Evolutionary conservation across 2,797 vertebrate genomes (phyloP), one percentile per base, ranked within the genome.

Genomic region (Ceryle rudis): DNA sequence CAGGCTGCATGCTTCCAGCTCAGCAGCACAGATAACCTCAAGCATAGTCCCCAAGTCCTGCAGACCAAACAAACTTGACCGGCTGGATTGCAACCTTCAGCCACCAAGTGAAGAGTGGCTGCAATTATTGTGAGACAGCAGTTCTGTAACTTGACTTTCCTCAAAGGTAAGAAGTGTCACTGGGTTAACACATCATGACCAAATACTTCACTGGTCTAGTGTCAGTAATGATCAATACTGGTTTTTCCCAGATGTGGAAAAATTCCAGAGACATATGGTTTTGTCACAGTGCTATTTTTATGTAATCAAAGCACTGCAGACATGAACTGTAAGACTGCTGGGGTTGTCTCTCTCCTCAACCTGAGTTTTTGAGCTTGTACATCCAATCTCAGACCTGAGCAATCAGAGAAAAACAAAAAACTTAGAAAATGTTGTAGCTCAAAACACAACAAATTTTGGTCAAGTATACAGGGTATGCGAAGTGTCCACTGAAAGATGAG

Each of bases 201-300:
- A 62, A 69, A 66, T 8, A 61, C 10, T 14, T n/a, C 1, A 0
- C 13, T 1, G 1, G 12, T 85, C 13, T 37, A 13, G 10, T 44
- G n/a, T 35, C 35, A 60, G 8, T 31, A 49, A 39, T 37, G 29
- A 80, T 46, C n/a, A 33, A 26, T 6, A 6, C 15, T 20, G 37
- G 12, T 73, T 79, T 82, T 74, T 80, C 18, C 5, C 46, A 70
- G 41, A 10, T 0, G 4, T 42, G 25, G 37, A 90, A 81, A 73
- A 64, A 61, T 35, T 71, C 11, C 60, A 71, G 10, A 74, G 17
- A 23, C 5, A n/a, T 9, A 23, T 42, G 13, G 13, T 31, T 90
- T 70, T 26, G 10, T 65, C 42, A 81, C 46, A 41, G 0, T 51
- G 31, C 3, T 81, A 31, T 41, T 62, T 74, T 67, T 44, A 15